Conservation (phyloP, 2,113 vertebrate species). For the Rousettus leschenaultii region DNA sequence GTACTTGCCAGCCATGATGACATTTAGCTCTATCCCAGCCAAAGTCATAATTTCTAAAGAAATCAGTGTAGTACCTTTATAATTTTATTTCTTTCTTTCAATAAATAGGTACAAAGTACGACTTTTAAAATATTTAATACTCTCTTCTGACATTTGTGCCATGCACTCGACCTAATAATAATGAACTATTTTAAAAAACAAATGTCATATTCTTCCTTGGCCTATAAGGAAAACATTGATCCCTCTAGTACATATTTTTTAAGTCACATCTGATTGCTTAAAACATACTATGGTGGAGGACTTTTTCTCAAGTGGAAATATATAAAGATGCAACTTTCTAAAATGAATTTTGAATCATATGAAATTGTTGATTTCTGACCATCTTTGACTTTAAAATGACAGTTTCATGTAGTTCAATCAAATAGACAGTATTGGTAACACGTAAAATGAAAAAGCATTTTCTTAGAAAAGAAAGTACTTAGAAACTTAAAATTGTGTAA, state of each 20-base stretch:
- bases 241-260: background rate
- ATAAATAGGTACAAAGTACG: conserved; percentile 29
- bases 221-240: conserved; percentile 15
- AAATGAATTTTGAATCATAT: conserved; percentile 35
- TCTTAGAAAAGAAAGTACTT: background rate
- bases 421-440: background rate
- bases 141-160: conserved; percentile 17
- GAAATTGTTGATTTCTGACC: conserved; percentile 1
- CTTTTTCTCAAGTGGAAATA: conserved; percentile 45
- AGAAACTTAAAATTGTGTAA: background rate
- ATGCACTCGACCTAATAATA: conserved; percentile 20
- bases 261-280: conserved; percentile 39
- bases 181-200: conserved; percentile 16
- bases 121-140: conserved; percentile 37
- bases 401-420: conserved; percentile 8
- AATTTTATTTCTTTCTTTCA: conserved; percentile 33
- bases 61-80: background rate
- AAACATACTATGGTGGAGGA: background rate
- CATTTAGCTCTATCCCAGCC: conserved; percentile 38
- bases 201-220: conserved; percentile 31
- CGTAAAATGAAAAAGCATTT: conserved; percentile 4
- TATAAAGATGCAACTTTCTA: conserved; percentile 9
- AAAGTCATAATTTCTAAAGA: conserved; percentile 54
- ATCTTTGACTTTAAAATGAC: background rate
- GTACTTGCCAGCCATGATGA: conserved; percentile 33